These are phyloP conservation scores for Adelosebastes latens DNA, from an alignment of 2,797 vertebrate genomes.

Conservation along the genomic window DNA sequence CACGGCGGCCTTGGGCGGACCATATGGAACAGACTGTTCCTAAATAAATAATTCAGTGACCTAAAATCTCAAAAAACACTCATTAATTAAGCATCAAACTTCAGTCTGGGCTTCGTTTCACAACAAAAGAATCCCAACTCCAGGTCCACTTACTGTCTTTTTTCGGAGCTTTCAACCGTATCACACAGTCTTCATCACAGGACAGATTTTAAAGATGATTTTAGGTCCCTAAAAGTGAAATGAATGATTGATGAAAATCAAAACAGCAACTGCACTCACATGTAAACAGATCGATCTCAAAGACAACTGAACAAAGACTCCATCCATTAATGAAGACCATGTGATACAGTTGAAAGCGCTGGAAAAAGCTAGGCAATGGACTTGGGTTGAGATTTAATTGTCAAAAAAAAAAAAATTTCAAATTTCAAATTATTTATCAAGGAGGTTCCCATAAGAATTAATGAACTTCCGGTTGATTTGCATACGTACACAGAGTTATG, in stretches of 20 bases:
- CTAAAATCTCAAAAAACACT: constrained; percentile 7
- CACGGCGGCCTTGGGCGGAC: not conserved
- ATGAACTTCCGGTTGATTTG: too few species aligned
- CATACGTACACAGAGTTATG: too few species aligned
- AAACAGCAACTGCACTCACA: too few species aligned
- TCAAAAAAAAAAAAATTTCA: too few species aligned
- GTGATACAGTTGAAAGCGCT: not conserved
- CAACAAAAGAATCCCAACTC: too few species aligned
- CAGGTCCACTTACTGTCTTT: too few species aligned
- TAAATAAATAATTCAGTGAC: constrained; percentile 52
- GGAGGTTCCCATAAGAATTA: too few species aligned
- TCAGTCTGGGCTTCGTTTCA: not conserved
- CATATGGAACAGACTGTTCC: constrained; percentile 34
- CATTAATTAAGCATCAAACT: constrained; percentile 27
- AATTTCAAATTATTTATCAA: too few species aligned
- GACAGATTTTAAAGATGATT: not conserved
- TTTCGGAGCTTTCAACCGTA: too few species aligned
- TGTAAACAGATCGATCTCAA: too few species aligned
- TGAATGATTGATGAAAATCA: too few species aligned
- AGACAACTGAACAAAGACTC: not conserved
- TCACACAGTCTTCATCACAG: not conserved
- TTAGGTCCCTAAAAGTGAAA: not conserved
- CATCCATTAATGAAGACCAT: not conserved
- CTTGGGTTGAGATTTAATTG: not conserved
- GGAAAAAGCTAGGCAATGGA: not conserved